Percentiles rank a stretch among this genome's conserved stretches.
These are phyloP conservation scores for Macrocentrus cingulum DNA, from an alignment of 1,140 invertebrate genomes.

Conservation along the genomic window DNA sequence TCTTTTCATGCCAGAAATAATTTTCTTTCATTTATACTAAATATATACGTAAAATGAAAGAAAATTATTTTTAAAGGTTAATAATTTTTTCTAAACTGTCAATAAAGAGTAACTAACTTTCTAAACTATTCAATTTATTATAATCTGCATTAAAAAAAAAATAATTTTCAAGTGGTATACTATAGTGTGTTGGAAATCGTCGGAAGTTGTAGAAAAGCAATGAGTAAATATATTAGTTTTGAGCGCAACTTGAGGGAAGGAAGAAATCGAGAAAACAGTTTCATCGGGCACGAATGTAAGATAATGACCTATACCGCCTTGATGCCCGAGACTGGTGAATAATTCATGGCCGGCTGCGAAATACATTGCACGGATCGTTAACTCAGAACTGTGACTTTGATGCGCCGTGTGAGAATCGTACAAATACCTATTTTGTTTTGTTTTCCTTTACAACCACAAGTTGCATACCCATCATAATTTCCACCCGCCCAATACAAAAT, in stretches of 20 bases:
- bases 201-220: background rate
- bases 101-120: too few relatives aligned
- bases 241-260: background rate
- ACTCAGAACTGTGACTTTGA: conserved; percentile 23
- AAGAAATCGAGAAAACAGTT: conserved; percentile 28
- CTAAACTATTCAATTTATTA: too few relatives aligned
- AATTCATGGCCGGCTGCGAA: conserved; percentile 31
- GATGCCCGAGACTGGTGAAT: conserved; percentile 26
- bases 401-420: conserved; percentile 24
- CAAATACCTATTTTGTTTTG: conserved; percentile 2
- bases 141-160: too few relatives aligned
- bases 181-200: too few relatives aligned
- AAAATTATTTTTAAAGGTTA: too few relatives aligned
- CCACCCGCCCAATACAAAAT: conserved; percentile 15
- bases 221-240: background rate
- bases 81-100: too few relatives aligned
- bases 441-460: background rate
- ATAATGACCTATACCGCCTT: conserved; percentile 34
- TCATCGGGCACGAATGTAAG: conserved; percentile 28
- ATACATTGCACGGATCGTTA: conserved; percentile 31
- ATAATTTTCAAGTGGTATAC: too few relatives aligned
- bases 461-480: background rate
- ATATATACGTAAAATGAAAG: too few relatives aligned
- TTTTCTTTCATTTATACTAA: too few relatives aligned
- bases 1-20: too few relatives aligned